Base-by-base conservation (phyloP, 2,113 vertebrate genomes). In the Tachuris rubrigastra region DNA sequence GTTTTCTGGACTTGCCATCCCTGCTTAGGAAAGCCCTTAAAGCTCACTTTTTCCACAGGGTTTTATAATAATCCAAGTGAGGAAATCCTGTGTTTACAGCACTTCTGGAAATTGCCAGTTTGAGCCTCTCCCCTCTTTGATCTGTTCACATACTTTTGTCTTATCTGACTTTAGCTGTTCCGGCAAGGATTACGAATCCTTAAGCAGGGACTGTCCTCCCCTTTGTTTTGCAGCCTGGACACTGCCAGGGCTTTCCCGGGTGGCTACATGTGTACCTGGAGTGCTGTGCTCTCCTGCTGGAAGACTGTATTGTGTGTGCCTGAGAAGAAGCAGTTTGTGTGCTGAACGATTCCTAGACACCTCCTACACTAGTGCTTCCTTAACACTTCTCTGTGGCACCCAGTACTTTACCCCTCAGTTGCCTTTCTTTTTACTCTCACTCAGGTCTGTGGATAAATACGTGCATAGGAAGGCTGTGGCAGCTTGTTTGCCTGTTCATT, bases 71-170 rank as follows among this genome's bases (percentile, higher is more conserved):
- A 95, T 94, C 89, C 82, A 80, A 85, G 74, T 59, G 60, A 95
- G 93, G 93, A 94, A 96, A 96, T 94, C 90, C 92, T 74, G 50
- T 90, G 49, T 92, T 96, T 93, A 89, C 47, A 82, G 77, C 78
- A 90, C 81, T 89, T 90, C 94, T 0, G 14, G 90, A 87, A 91
- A 92, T 87, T 87, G 87, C 80, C n/a, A 13, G 91, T 95, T 94
- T 79, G 81, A 92, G 87, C 66, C 63, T 49, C 25, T 44, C 52
- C 8, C 14, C 33, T 5, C 35, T 94, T 89, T 88, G 91, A 91
- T 95, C 58, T 89, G 3, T 56, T 92, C 72, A 53, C 75, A 42
- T 71, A 82, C 66, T 91, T 91, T 85, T 52, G 17, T 94, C 41
- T 93, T 85, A 52, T 81, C 72, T 78, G 92, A 76, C 63, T 84